Evolutionary conservation across 2,113 vertebrate species (phyloP).

Genomic region (Elanus axillaris): DNA sequence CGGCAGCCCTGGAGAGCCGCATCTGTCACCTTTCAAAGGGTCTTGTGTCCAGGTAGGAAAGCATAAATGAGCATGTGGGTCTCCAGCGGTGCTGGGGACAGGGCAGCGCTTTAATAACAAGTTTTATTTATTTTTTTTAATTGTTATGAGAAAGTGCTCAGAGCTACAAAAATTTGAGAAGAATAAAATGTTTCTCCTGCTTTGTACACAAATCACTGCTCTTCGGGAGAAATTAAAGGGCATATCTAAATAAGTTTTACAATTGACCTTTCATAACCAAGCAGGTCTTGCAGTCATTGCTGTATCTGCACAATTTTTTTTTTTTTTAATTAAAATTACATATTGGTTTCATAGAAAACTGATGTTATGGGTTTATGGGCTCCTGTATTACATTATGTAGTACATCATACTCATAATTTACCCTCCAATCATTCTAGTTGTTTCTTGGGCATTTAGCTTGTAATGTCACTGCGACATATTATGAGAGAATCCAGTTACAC

Average conservation of each 20-base stretch:
- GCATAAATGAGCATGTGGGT: not conserved
- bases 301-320: not conserved
- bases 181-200: not conserved
- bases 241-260: not conserved
- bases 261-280: not conserved
- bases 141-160: fast-evolving
- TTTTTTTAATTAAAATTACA: not conserved
- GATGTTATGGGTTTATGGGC: not conserved
- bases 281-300: not conserved
- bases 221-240: not conserved
- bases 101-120: not conserved
- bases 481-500: not conserved
- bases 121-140: not conserved
- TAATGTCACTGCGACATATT: not conserved
- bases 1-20: not conserved
- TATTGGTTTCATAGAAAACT: not conserved
- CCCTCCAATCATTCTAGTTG: not conserved
- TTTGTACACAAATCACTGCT: not conserved
- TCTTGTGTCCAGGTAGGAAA: not conserved
- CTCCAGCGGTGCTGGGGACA: not conserved
- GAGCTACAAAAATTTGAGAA: not conserved
- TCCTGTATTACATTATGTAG: not conserved
- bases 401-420: not conserved
- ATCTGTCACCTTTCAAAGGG: not conserved
- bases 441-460: not conserved